Percentiles rank a stretch among this genome's conserved stretches.
Conservation (phyloP, 2,113 vertebrate species). For the Paramormyrops kingsleyae region DNA sequence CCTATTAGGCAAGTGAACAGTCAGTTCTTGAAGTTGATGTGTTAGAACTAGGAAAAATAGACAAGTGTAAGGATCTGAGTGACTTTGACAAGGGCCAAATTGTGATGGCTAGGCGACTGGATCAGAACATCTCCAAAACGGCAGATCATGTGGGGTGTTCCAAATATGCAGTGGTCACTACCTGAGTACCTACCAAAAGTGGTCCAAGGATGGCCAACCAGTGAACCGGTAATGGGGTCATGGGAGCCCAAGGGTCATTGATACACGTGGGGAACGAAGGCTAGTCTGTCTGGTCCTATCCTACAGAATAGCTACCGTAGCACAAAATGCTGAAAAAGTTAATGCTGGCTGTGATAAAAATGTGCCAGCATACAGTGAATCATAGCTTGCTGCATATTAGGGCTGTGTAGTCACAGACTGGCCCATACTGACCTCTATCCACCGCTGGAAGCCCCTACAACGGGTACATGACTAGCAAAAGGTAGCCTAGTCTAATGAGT, state of each 20-base stretch:
- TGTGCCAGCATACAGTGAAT: neutral
- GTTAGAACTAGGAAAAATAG: neutral
- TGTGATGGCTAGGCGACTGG: neutral
- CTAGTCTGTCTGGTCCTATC: neutral
- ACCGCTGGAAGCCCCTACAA: neutral
- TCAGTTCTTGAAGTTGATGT: neutral
- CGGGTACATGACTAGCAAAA: neutral
- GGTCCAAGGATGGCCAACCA: neutral
- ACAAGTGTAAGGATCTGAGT: neutral
- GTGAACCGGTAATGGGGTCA: neutral
- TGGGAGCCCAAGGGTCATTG: neutral
- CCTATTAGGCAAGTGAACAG: neutral
- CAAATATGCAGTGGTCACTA: neutral
- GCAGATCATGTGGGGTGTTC: neutral
- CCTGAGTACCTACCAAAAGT: neutral
- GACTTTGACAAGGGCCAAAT: neutral
- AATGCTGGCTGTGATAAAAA: neutral
- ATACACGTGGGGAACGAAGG: neutral
- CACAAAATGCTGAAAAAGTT: neutral
- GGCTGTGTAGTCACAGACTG: neutral
- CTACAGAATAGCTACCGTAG: neutral
- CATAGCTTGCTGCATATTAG: neutral
- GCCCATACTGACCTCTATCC: neutral
- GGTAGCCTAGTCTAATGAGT: neutral
- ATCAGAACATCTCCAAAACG: neutral